Evolutionary conservation across 2,113 vertebrate species (phyloP).

Genomic region (Nannobrachium achirus): DNA sequence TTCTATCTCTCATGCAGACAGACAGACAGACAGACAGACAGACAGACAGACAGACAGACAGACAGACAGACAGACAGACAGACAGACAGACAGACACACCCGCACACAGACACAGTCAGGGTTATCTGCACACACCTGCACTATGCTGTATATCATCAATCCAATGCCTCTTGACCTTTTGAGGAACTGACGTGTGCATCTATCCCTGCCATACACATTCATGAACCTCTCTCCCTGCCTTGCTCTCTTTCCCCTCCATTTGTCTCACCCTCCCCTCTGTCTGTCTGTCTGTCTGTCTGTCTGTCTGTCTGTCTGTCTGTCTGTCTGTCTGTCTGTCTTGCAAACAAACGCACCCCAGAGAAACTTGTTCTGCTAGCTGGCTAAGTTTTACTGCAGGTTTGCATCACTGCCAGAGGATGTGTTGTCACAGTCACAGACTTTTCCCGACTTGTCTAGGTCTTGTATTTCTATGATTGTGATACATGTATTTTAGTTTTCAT

Average conservation of each 20-base stretch:
- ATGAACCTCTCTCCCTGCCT: not conserved
- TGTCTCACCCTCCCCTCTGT: not conserved
- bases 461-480: no score
- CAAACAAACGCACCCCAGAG: slow-evolving; percentile 13
- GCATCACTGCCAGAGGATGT: slow-evolving; percentile 40
- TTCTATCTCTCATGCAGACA: slow-evolving; percentile 16
- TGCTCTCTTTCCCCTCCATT: no score
- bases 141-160: slow-evolving; percentile 44
- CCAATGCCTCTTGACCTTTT: slow-evolving; percentile 53
- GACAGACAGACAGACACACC: not conserved
- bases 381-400: slow-evolving; percentile 30
- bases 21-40: not conserved
- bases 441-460: no score
- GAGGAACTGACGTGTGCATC: slow-evolving; percentile 18
- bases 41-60: not conserved
- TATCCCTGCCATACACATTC: not conserved
- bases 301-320: not conserved
- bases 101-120: not conserved
- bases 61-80: slow-evolving; percentile 1
- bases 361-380: slow-evolving; percentile 9
- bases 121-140: not conserved
- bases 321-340: not conserved
- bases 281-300: not conserved
- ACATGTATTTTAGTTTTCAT: no score
- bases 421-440: no score